Evolutionary conservation across 2,113 vertebrate species (phyloP).

Genomic region (Pseudopipra pipra): DNA sequence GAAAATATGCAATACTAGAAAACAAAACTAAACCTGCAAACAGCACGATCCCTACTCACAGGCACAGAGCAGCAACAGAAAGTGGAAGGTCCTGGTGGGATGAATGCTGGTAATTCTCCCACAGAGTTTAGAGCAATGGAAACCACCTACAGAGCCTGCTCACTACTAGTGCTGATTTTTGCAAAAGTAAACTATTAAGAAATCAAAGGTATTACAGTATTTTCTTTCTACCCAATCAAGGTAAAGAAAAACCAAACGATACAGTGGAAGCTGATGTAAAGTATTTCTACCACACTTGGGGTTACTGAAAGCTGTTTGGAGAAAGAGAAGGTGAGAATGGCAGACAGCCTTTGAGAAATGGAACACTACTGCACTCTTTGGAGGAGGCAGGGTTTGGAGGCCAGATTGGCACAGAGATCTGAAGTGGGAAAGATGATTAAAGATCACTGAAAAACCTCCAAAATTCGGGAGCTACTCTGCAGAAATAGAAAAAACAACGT

Average conservation of each 20-base stretch:
- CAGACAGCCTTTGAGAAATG: neutral
- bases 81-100: neutral
- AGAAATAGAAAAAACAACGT: neutral
- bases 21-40: neutral
- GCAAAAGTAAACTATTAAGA: neutral
- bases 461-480: neutral
- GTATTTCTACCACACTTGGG: neutral
- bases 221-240: neutral
- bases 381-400: neutral
- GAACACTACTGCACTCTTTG: neutral
- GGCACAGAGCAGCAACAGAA: neutral
- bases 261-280: neutral
- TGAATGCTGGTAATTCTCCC: neutral
- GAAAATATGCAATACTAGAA: neutral
- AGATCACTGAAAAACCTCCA: neutral
- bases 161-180: neutral
- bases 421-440: neutral
- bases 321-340: neutral
- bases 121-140: neutral
- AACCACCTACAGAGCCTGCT: neutral
- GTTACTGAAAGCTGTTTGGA: neutral
- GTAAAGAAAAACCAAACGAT: neutral
- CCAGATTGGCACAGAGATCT: neutral
- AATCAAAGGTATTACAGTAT: neutral
- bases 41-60: neutral